Conservation (phyloP, 1,140 invertebrate genomes). For the Cheumatopsyche charites region DNA sequence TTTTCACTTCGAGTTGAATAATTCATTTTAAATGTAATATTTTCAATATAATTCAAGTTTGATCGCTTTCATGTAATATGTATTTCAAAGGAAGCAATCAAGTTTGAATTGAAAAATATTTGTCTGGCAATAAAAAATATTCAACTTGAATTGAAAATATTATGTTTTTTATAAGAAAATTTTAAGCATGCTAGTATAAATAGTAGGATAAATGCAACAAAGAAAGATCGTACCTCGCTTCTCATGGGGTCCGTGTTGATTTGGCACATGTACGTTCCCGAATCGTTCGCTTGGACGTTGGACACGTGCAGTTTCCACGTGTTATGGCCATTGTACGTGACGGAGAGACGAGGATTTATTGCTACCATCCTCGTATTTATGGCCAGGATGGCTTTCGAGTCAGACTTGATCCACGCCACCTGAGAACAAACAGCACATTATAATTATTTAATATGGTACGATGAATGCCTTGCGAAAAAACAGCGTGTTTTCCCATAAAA, state of each 20-base stretch:
- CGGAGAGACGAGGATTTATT: conserved; percentile 80
- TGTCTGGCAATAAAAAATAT: too few species aligned
- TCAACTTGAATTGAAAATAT: too few species aligned
- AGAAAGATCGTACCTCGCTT: conserved; percentile 67
- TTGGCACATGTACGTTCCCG: conserved; percentile 89
- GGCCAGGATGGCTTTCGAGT: conserved; percentile 86
- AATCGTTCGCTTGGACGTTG: conserved; percentile 87
- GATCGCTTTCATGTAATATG: too few species aligned
- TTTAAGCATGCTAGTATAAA: too few species aligned
- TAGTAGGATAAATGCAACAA: too few species aligned
- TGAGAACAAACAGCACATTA: conserved; percentile 52
- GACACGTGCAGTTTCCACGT: conserved; percentile 89
- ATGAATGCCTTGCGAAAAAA: neutral
- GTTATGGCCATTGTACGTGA: conserved; percentile 89
- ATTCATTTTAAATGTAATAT: too few species aligned
- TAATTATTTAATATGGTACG: neutral
- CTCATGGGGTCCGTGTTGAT: conserved; percentile 87
- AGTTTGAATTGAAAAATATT: too few species aligned
- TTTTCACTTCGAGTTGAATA: too few species aligned
- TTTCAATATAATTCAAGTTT: too few species aligned
- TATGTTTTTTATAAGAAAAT: too few species aligned
- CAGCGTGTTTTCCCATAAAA: neutral
- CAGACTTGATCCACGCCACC: conserved; percentile 92
- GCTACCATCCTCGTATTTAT: conserved; percentile 90
- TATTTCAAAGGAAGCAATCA: too few species aligned